Conservation (phyloP, 1,140 invertebrate genomes). For the Ectropis grisescens region DNA sequence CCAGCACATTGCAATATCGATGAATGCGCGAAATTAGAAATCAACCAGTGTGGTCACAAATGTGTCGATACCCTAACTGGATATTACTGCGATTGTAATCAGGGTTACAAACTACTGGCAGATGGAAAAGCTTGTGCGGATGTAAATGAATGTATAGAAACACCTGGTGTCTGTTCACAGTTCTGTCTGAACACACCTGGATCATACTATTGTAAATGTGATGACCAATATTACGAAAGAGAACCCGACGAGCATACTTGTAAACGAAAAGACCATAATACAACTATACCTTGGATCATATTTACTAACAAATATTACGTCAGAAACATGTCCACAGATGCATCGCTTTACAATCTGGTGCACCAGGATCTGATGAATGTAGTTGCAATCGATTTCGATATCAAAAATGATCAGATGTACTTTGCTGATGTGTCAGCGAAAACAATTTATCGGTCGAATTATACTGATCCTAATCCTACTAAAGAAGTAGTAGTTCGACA, state of each 20-base stretch:
- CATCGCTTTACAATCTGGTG: constrained; percentile 86
- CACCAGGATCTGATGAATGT: constrained; percentile 97
- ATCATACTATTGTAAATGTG: constrained; percentile 96
- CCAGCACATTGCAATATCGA: constrained; percentile 95
- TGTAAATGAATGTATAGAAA: constrained; percentile 94
- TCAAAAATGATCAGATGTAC: constrained; percentile 86
- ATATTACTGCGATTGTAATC: constrained; percentile 95
- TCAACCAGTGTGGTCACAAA: constrained; percentile 95
- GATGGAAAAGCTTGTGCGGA: constrained; percentile 93
- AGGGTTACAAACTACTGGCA: constrained; percentile 88
- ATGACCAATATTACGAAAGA: constrained; percentile 92
- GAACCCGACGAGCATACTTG: constrained; percentile 89
- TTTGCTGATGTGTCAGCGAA: constrained; percentile 96
- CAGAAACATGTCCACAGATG: constrained; percentile 94
- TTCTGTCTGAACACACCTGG: constrained; percentile 96
- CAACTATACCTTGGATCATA: constrained; percentile 91
- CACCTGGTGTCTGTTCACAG: constrained; percentile 93
- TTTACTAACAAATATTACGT: constrained; percentile 99
- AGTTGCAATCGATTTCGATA: constrained; percentile 95
- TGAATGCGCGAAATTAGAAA: constrained; percentile 91
- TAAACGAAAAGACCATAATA: constrained; percentile 87
- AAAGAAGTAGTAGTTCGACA: constrained; percentile 92
- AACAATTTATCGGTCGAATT: constrained; percentile 85
- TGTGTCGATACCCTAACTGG: constrained; percentile 94
- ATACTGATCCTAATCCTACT: constrained; percentile 57